These are phyloP conservation scores for Crioceris asparagi DNA, from an alignment of 2,888 invertebrate genomes.

Conservation along the genomic window DNA sequence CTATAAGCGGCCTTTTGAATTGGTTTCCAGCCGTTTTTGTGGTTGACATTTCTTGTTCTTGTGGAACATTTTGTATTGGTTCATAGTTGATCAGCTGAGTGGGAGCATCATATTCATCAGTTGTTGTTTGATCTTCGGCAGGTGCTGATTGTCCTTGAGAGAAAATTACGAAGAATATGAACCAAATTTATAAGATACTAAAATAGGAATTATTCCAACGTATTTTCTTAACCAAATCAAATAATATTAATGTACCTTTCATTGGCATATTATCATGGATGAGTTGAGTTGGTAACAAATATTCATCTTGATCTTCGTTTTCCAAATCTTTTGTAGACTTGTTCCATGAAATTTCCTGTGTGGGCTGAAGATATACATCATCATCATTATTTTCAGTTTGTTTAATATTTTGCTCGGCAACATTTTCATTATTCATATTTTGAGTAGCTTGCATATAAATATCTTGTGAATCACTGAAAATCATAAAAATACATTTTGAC, in stretches of 20 bases:
- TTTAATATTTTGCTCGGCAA: neutral
- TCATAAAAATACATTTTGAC: too few relatives aligned
- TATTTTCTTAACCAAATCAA: too few relatives aligned
- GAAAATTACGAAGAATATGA: too few relatives aligned
- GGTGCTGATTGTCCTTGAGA: neutral
- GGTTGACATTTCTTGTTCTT: too few relatives aligned
- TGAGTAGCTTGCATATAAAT: conserved; percentile 14
- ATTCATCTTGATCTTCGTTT: conserved; percentile 12
- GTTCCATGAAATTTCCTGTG: neutral
- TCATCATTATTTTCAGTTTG: conserved; percentile 11
- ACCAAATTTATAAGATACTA: too few relatives aligned
- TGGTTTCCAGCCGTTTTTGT: too few relatives aligned
- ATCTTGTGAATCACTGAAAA: too few relatives aligned
- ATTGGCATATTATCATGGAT: neutral
- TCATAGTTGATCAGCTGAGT: conserved; percentile 4
- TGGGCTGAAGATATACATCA: conserved; percentile 5
- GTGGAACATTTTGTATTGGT: too few relatives aligned
- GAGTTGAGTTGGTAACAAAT: conserved; percentile 10
- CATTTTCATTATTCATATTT: conserved; percentile 9
- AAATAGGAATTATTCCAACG: too few relatives aligned
- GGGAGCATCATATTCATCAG: neutral
- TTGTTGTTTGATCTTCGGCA: neutral
- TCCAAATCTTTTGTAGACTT: neutral
- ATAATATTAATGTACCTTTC: too few relatives aligned
- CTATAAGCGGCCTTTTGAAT: too few relatives aligned